Conservation (phyloP, 2,113 vertebrate genomes). For the Nettapus auritus region DNA sequence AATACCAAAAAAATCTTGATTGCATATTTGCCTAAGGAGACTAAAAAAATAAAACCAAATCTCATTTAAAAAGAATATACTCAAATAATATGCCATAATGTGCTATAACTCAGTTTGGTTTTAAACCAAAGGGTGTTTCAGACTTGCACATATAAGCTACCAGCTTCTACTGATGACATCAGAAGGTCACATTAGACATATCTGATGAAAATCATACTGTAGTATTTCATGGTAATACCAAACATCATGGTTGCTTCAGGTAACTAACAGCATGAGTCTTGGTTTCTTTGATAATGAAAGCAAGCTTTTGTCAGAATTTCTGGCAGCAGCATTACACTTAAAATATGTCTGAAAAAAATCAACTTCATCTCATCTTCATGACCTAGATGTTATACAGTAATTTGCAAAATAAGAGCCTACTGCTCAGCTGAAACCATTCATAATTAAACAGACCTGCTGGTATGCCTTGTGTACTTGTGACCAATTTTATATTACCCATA, state of each 20-base stretch:
- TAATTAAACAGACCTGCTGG: neutral
- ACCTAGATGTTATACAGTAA: neutral
- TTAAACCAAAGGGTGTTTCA: neutral
- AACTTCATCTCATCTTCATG: neutral
- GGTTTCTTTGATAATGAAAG: neutral
- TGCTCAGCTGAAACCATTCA: neutral
- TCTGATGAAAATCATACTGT: neutral
- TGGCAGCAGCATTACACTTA: neutral
- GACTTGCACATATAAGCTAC: neutral
- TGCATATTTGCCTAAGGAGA: neutral
- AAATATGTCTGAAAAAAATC: neutral
- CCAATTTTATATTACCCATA: neutral
- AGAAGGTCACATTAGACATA: neutral
- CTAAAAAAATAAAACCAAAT: neutral
- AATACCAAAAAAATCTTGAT: neutral
- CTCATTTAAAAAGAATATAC: neutral
- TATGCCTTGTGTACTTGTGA: neutral
- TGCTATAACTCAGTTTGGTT: neutral
- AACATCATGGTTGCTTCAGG: neutral
- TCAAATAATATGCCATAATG: neutral
- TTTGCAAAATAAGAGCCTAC: neutral
- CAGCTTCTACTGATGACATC: neutral
- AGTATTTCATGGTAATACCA: neutral
- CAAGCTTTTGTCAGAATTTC: neutral
- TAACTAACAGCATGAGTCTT: neutral